Base-by-base conservation (phyloP, 2,888 invertebrate species). In the Gisinianus flammeolus region DNA sequence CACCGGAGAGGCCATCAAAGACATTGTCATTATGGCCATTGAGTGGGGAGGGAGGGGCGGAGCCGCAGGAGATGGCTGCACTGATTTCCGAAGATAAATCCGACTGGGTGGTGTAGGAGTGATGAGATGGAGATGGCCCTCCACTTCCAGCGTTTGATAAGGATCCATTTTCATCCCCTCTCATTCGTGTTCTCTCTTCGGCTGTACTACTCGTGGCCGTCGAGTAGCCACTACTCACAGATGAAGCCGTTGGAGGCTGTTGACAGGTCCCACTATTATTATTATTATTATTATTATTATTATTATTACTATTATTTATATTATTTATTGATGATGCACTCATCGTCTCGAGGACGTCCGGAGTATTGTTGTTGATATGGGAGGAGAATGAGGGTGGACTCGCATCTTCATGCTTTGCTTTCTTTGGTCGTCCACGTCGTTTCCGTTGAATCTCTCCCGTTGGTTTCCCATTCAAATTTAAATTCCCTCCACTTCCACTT, bases 351-450 rank as follows among this genome's bases (percentile, higher is more conserved):
- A 78, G 78, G 58, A 79, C 80, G 74, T 84, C 83, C 35, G 82
- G 82, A 75, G 82, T 83, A 54, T 79, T 81, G 67, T 74, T 81
- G 71, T 28, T 74, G 28, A 62, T 66, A 12, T n/a, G 6, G 64
- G 89, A 81, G 89, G 89, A 80, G 89, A 87, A 1, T 12, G 90
- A 88, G 66, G 91, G 90, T 80, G 91, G 91, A 86, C 90, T 92
- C 19, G 28, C n/a, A 33, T 90, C 92, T 86, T 91, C 92, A 86
- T 90, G 90, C 86, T 92, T 92, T 24, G 92, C 91, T 87, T 95
- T 95, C 89, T 94, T 94, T 80, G 95, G 94, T n/a, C 94, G 89
- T 0, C 95, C 95, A 28, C 94, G 90, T 87, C 94, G 94, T 89
- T 94, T 94, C 88, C 82, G 76, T 72, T 79, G 80, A 24, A 79